Evolutionary conservation across 2,888 invertebrate species (phyloP), one percentile per base, ranked within the genome.

Genomic region (Drosophila yooni): DNA sequence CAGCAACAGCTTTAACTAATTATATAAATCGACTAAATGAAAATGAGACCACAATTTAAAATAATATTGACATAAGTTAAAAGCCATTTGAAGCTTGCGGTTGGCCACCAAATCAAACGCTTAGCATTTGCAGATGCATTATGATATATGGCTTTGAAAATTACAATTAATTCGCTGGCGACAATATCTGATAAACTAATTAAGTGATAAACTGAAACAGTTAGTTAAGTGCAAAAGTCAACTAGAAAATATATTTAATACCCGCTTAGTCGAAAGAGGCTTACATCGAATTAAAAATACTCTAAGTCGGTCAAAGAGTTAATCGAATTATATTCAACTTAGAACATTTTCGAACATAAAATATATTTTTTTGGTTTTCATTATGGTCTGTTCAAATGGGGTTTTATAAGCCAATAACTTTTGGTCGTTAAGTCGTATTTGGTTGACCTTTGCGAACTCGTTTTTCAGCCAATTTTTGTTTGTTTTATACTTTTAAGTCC

Each of bases 161-260:
- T 76, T 74, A 51, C 72, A 84, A 80, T 84, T 87, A 87, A 71
- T 56, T 21, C 77, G 65, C 43, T 77, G 64, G 59, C 74, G 76
- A 86, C 74, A 81, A 57, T 63, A 18, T 57, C 40, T 46, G 73
- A 62, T 63, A 46, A 50, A 64, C 38, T 36, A 63, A 58, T 60
- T 48, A 48, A 65, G 43, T 25, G 65, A 67, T 53, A 34, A 56
- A 61, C 31, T 50, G 54, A 67, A 53, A 72, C 43, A 68, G 46
- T 65, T 51, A 33, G 58, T 43, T 36, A 15, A 54, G 59, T 15
- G 33, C 36, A 68, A 43, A 46, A 61, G 48, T 59, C 54, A 72
- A 56, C 13, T 36, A 1, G 18, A 58, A 57, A 63, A 27, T 10
- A 51, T 34, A 56, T 60, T 57, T n/a, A 66, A 36, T 40, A 72